Conservation (phyloP, 2,888 invertebrate species). For the Xylocampa areola region DNA sequence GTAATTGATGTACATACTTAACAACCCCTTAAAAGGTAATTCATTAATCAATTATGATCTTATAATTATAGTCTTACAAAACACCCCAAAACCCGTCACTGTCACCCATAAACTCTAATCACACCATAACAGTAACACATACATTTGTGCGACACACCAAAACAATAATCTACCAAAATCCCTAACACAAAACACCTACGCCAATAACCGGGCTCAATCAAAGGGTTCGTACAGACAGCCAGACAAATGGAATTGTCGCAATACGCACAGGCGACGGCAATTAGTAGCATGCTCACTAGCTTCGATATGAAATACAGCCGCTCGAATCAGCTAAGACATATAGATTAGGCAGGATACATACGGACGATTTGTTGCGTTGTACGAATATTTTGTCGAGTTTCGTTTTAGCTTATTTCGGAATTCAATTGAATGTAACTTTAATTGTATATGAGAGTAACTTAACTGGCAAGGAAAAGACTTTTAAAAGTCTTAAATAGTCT, state of each 20-base stretch:
- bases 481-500: too few relatives aligned
- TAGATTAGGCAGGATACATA: conserved; percentile 77
- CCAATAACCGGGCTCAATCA: conserved; percentile 56
- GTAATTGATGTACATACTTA: too few relatives aligned
- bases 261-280: conserved; percentile 72
- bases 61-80: too few relatives aligned
- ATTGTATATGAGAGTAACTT: too few relatives aligned
- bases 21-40: too few relatives aligned
- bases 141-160: background rate
- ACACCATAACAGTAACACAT: conserved; percentile 1
- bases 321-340: conserved; percentile 84
- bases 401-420: too few relatives aligned
- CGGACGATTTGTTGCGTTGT: conserved; percentile 49
- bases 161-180: conserved; percentile 47
- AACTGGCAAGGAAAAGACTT: too few relatives aligned
- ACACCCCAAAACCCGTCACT: conserved; percentile 20
- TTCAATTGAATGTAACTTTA: too few relatives aligned
- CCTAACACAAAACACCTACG: conserved; percentile 30
- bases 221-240: conserved; percentile 64
- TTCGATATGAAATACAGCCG: conserved; percentile 85
- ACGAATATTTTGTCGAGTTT: background rate
- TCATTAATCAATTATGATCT: too few relatives aligned
- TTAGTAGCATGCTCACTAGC: conserved; percentile 80
- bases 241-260: conserved; percentile 81
- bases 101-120: conserved; percentile 34